phyloP scores from a whole-genome alignment of 2,888 invertebrate species.

The Polyommatus icarus region DNA sequence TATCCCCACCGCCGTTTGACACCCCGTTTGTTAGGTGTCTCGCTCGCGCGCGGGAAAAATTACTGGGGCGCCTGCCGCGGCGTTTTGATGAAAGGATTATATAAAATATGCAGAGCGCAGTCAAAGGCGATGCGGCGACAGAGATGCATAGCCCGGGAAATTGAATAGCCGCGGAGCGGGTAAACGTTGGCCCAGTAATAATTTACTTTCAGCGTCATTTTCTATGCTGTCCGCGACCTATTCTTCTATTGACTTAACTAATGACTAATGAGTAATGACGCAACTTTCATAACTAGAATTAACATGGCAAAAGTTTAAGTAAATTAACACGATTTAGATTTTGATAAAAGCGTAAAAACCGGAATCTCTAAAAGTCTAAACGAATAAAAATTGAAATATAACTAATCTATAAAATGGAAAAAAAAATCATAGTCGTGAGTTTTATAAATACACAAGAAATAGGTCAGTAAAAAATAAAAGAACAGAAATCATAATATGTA shows the following conservation, averaged over 20 bases:
- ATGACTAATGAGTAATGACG: not conserved
- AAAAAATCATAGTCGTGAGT: not conserved
- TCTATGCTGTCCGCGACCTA: constrained; percentile 33
- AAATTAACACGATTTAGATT: not conserved
- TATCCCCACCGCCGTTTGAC: constrained; percentile 80
- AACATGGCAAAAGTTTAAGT: not conserved
- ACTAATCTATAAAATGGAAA: no score
- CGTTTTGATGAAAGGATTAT: constrained; percentile 78
- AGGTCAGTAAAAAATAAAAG: not conserved
- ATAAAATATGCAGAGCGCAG: constrained; percentile 71
- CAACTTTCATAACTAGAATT: not conserved
- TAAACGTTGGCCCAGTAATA: constrained; percentile 64
- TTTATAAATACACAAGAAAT: not conserved
- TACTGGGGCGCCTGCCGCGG: constrained; percentile 68
- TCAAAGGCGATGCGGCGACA: constrained; percentile 68
- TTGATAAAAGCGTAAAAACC: no score
- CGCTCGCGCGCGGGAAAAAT: constrained; percentile 70
- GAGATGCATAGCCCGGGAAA: constrained; percentile 72
- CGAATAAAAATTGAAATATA: no score
- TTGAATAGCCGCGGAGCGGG: constrained; percentile 64
- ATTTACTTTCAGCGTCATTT: constrained; percentile 64
- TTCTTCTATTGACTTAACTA: constrained; percentile 4
- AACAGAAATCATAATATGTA: no score
- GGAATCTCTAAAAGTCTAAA: no score
- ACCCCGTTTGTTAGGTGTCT: constrained; percentile 74